Base-by-base conservation (phyloP, 2,113 vertebrate species). In the Cichladusa arquata region DNA sequence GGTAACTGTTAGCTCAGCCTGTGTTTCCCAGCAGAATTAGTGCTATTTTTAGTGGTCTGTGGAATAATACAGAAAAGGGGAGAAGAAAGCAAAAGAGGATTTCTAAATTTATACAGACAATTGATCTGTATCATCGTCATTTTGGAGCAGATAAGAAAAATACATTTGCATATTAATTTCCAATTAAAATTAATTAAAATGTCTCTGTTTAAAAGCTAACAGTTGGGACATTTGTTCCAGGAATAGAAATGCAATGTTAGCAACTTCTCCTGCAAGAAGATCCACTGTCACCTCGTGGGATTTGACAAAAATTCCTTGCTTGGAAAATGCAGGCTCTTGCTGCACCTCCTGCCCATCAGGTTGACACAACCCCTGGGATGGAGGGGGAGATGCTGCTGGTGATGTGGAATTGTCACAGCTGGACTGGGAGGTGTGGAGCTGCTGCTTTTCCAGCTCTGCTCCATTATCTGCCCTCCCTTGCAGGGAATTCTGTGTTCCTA, bases 131-230 rank as follows among this genome's bases (percentile, higher is more conserved):
- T 93, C 51, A 0, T 45, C 1, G 0, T 29, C 76, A 14, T 74
- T 96, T 96, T 74, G 47, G 9, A 60, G 72, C 20, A 86, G 85
- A 96, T 90, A 96, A 95, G 85, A 74, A 96, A 96, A 95, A 90
- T 77, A 78, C 67, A 93, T 96, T 92, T 93, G 47, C 72, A 58
- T 90, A 69, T 40, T 96, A 93, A 93, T 95, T 92, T 88, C 34
- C 82, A 67, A 77, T 70, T 81, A 62, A 66, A 89, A 84, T 74
- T 40, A 93, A 93, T 90, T 93, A 58, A 93, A 91, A 71, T 58
- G 20, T 60, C 56, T 60, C 83, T 72, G 40, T 64, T 83, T 62
- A 86, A 96, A 88, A 81, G 81, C 56, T 66, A 89, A 38, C 14
- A 65, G 80, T 76, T 79, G 86, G 64, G 92, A 67, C 25, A 11